These are phyloP conservation scores for Conger conger DNA, from an alignment of 2,113 vertebrate species.

Conservation along the genomic window DNA sequence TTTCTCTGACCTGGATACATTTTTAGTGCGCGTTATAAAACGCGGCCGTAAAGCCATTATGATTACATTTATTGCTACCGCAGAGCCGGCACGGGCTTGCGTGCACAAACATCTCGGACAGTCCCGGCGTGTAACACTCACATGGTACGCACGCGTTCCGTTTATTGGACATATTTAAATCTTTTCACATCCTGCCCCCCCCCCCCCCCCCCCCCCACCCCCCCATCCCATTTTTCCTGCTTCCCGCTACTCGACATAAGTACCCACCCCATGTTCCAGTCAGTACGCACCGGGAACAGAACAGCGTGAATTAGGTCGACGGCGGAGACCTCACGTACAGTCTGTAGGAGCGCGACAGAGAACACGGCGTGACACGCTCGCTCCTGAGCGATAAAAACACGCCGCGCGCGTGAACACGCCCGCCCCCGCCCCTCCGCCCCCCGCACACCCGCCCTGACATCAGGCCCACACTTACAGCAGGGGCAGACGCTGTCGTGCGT, in stretches of 20 bases:
- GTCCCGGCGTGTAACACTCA: neutral
- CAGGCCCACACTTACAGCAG: neutral
- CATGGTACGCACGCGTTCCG: no score
- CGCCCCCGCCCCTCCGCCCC: no score
- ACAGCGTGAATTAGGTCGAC: neutral
- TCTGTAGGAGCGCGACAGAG: neutral
- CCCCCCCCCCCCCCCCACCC: neutral
- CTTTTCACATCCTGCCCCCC: neutral
- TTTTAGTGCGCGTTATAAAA: neutral
- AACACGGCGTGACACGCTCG: neutral
- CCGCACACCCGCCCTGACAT: neutral
- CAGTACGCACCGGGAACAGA: neutral
- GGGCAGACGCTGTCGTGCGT: no score
- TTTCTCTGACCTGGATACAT: no score
- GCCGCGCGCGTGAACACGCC: neutral
- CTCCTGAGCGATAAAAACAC: neutral
- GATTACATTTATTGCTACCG: neutral
- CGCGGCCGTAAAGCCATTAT: neutral
- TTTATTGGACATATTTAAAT: neutral
- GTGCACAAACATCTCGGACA: neutral
- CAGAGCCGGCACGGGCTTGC: neutral
- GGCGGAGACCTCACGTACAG: neutral
- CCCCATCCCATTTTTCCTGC: no score
- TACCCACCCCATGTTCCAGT: neutral
- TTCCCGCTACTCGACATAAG: no score